These are phyloP conservation scores for Athene cunicularia DNA, from an alignment of 2,113 vertebrate species.

Conservation along the genomic window DNA sequence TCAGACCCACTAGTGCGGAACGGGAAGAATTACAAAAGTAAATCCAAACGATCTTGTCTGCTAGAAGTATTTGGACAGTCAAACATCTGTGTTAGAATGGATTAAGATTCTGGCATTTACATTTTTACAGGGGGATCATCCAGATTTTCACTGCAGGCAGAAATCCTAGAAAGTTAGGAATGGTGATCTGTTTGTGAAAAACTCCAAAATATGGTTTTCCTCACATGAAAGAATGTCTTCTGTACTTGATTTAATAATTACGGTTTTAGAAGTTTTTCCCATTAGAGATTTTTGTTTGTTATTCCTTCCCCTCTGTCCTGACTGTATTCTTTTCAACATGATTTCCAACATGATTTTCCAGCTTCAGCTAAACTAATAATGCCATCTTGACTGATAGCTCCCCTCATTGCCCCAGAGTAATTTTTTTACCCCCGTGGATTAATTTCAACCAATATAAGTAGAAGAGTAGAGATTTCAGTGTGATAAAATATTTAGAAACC, in stretches of 20 bases:
- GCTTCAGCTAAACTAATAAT: background rate
- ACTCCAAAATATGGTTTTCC: background rate
- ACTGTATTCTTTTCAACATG: background rate
- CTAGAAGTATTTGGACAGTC: background rate
- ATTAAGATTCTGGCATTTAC: background rate
- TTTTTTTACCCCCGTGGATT: background rate
- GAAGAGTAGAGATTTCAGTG: background rate
- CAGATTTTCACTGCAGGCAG: conserved; percentile 24
- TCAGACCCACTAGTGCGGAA: background rate
- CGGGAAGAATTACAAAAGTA: background rate
- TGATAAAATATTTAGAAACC: background rate
- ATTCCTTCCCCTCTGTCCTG: background rate
- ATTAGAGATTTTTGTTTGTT: background rate
- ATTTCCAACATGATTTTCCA: background rate
- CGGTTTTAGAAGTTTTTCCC: background rate
- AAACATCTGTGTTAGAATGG: conserved; percentile 4
- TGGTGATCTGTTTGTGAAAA: background rate
- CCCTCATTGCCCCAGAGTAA: background rate
- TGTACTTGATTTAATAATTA: background rate
- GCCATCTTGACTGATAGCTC: background rate
- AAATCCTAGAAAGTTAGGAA: conserved; percentile 33
- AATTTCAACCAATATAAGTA: background rate
- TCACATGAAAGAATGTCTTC: background rate
- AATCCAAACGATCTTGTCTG: background rate
- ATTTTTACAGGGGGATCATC: conserved; percentile 5